Evolutionary conservation across 2,113 vertebrate genomes (phyloP).

Genomic region (Pao palembangensis): DNA sequence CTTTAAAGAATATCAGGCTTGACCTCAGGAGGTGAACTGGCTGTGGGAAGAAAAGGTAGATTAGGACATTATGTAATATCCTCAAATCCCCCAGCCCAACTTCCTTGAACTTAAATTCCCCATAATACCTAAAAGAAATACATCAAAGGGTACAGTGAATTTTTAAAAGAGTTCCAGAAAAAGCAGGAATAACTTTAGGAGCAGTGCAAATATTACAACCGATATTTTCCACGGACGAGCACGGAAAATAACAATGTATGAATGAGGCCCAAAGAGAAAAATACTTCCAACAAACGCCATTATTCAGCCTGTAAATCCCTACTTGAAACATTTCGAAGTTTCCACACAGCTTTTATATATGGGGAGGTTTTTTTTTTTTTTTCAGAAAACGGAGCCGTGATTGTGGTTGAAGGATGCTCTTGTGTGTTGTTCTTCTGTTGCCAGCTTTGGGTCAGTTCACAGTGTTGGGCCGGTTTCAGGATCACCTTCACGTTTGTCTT

Average conservation of each 20-base stretch:
- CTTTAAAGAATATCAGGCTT: slow-evolving; percentile 32
- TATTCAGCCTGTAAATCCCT: too few species aligned
- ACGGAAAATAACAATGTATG: slow-evolving; percentile 43
- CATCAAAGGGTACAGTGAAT: neutral
- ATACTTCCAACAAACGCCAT: slow-evolving; percentile 18
- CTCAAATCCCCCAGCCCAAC: neutral
- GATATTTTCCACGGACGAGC: slow-evolving; percentile 27
- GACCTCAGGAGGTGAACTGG: slow-evolving; percentile 17
- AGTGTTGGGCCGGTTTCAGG: slow-evolving; percentile 33
- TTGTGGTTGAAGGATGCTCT: too few species aligned
- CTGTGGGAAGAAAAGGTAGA: slow-evolving; percentile 30
- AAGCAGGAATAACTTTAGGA: slow-evolving; percentile 34
- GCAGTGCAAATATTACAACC: slow-evolving; percentile 48
- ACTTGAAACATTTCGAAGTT: slow-evolving; percentile 24
- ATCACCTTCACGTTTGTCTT: slow-evolving; percentile 45
- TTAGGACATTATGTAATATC: slow-evolving; percentile 39
- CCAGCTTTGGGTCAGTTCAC: slow-evolving; percentile 22
- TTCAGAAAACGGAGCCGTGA: too few species aligned
- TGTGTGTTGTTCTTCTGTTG: slow-evolving; percentile 8
- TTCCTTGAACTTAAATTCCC: neutral
- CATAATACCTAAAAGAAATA: neutral
- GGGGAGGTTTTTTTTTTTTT: slow-evolving; percentile 3
- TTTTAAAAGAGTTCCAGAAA: neutral
- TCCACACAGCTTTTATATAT: slow-evolving; percentile 10
- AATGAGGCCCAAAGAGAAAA: slow-evolving; percentile 10